phyloP scores from a whole-genome alignment of 2,888 invertebrate species.

The Glyphotaelius pellucidus region DNA sequence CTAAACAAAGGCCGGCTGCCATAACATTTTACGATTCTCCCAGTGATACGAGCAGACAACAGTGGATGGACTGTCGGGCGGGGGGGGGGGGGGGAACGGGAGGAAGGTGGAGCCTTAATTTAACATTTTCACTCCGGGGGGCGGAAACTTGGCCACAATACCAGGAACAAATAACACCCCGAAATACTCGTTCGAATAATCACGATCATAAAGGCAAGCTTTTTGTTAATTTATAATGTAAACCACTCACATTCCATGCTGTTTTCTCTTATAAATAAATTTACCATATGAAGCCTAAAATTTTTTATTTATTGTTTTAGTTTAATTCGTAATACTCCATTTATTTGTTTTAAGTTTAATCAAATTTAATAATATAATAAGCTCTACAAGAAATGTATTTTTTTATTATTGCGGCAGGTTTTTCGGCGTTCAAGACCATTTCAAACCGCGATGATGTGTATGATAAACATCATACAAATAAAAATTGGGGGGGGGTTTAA shows the following conservation, averaged over 20 bases:
- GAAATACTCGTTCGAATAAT: background rate
- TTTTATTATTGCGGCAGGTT: too few relatives aligned
- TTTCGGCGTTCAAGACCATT: too few relatives aligned
- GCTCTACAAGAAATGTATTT: too few relatives aligned
- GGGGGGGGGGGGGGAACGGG: background rate
- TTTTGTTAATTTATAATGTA: background rate
- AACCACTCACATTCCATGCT: background rate
- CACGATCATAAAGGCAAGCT: background rate
- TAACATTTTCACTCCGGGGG: background rate
- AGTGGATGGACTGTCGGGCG: background rate
- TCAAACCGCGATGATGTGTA: too few relatives aligned
- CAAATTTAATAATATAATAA: too few relatives aligned
- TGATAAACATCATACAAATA: too few relatives aligned
- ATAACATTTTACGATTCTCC: constrained; percentile 18
- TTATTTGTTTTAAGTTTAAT: too few relatives aligned
- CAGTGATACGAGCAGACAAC: background rate
- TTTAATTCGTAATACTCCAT: too few relatives aligned
- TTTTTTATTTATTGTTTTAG: too few relatives aligned
- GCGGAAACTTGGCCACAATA: background rate
- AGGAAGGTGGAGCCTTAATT: background rate
- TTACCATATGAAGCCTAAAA: too few relatives aligned
- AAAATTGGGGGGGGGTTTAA: too few relatives aligned
- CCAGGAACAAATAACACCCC: background rate
- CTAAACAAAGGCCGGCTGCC: background rate
- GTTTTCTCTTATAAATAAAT: too few relatives aligned